Evolutionary conservation across 1,140 invertebrate species (phyloP), one percentile per base, ranked within the genome.

Genomic region (Drosophila simulans): DNA sequence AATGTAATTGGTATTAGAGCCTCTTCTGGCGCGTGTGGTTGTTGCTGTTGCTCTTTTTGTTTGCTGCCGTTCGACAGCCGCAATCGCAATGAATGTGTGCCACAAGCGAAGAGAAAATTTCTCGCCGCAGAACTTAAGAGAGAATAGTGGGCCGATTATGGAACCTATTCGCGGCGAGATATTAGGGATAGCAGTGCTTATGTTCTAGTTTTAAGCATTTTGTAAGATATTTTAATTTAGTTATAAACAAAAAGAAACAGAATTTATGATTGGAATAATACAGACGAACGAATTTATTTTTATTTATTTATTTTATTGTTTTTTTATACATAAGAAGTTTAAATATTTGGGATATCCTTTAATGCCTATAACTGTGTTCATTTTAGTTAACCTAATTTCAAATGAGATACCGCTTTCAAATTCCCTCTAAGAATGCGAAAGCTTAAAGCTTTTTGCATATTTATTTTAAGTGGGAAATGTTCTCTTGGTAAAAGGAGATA

Each of bases 1-100:
- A 88, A 88, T 83, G 68, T 83, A 88, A 86, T 88, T 83, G 70
- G 57, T 81, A 82, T 86, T 86, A 88, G 82, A 80, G 69, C 74
- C 63, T 43, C 68, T 62, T 73, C 49, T 65, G 27, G 46, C n/a
- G n/a, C 20, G 12, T 76, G 53, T 64, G 56, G 51, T 54, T 75
- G 59, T 49, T 74, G 54, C 39, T 65, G 60, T 65, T 86, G 83
- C 75, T 86, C 83, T 86, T 88, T 88, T 86, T 48, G 39, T 63
- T 60, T 17, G 54, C 56, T 17, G 51, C 31, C 46, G 62, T 59
- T 57, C 45, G 52, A 62, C 25, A 46, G 31, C 25, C 60, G 25
- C 64, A 17, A 58, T 42, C 60, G 25, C 64, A 17, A 58, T 42
- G 48, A 77, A 78, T 76, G 65, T 76, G 65, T 79, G 39, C 74